A percentile compares a stretch with the other conserved stretches of the same genome.
These are phyloP conservation scores for Micropoecilia bifurca DNA, from an alignment of 2,797 vertebrate species.

Conservation along the genomic window DNA sequence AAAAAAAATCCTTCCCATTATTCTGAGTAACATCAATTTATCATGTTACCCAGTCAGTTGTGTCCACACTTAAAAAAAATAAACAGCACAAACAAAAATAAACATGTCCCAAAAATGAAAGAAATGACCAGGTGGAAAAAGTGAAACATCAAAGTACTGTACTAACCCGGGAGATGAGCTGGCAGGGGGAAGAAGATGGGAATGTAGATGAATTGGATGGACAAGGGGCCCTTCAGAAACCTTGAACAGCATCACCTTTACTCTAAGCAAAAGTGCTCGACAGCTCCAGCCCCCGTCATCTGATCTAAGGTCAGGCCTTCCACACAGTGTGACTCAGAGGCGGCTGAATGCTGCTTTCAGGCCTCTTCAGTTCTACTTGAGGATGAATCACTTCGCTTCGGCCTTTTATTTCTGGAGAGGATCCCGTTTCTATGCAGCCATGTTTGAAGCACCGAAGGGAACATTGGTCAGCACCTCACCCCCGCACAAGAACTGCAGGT, in stretches of 20 bases:
- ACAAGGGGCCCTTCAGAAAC: constrained; percentile 65
- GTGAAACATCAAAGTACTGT: constrained; percentile 9
- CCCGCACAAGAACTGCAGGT: constrained; percentile 49
- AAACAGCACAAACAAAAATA: not conserved
- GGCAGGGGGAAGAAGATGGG: not conserved
- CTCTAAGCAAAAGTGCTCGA: constrained; percentile 40
- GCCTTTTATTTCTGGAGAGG: constrained; percentile 70
- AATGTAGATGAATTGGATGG: constrained; percentile 42
- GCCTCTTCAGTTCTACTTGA: constrained; percentile 44
- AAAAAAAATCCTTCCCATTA: not conserved
- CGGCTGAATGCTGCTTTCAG: constrained; percentile 67
- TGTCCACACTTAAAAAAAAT: not conserved
- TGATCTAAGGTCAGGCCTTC: constrained; percentile 66
- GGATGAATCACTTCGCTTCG: constrained; percentile 70
- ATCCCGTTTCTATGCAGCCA: constrained; percentile 60
- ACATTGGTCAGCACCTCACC: constrained; percentile 60
- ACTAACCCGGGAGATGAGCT: constrained; percentile 45
- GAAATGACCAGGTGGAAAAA: not conserved
- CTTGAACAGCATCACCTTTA: constrained; percentile 67
- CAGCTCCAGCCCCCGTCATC: constrained; percentile 65
- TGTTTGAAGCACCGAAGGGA: constrained; percentile 50
- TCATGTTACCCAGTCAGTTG: not conserved
- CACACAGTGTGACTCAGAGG: constrained; percentile 67
- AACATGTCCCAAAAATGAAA: not conserved
- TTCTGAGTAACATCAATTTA: not conserved